These are phyloP conservation scores for Uria lomvia DNA, from an alignment of 2,113 vertebrate genomes.

Conservation along the genomic window DNA sequence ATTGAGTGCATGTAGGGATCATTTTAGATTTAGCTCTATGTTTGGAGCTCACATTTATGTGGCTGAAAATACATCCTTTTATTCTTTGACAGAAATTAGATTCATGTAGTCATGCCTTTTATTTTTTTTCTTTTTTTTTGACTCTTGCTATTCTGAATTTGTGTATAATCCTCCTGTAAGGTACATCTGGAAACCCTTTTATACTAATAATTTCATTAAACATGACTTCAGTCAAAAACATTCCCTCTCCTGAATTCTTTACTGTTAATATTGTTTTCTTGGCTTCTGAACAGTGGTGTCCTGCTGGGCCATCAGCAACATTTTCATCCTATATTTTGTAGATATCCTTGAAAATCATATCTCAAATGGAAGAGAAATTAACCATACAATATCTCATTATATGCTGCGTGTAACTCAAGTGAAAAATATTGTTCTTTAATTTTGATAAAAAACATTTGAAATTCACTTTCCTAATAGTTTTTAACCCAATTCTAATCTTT, in stretches of 20 bases:
- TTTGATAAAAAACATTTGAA: not conserved
- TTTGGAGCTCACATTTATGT: not conserved
- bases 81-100: not conserved
- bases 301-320: not conserved
- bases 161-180: not conserved
- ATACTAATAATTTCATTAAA: not conserved
- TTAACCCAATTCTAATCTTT: not conserved
- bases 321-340: not conserved
- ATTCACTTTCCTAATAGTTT: not conserved
- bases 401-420: not conserved
- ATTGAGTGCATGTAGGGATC: not conserved
- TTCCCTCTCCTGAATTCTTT: not conserved
- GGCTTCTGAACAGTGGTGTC: not conserved
- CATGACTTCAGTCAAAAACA: not conserved
- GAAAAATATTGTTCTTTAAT: not conserved
- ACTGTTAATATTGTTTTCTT: not conserved
- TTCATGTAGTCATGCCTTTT: not conserved
- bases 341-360: not conserved
- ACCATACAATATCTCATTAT: not conserved
- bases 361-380: not conserved
- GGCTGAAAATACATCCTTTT: not conserved
- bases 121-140: not conserved
- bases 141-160: not conserved
- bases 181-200: not conserved
- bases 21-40: not conserved